Evolutionary conservation across 1,140 invertebrate genomes (phyloP).

Genomic region (Meloidogyne chitwoodi): DNA sequence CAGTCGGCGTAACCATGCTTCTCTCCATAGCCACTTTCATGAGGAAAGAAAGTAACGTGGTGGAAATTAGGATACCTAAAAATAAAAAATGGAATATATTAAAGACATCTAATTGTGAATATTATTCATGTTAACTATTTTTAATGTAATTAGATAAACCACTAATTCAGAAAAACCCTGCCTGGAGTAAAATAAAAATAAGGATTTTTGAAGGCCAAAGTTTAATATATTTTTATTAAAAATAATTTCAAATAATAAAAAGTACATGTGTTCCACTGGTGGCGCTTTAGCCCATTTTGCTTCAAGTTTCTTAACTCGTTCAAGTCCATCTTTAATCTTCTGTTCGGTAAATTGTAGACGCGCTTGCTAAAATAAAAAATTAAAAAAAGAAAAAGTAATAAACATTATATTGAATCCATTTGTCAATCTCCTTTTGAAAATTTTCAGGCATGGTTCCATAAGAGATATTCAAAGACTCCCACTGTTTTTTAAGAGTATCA

Average conservation of each 20-base stretch:
- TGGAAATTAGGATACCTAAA: background rate
- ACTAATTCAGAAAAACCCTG: background rate
- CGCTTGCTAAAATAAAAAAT: conserved; percentile 36
- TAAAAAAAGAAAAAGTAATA: background rate
- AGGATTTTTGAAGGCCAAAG: too few relatives aligned
- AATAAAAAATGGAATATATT: too few relatives aligned
- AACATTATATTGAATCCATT: conserved; percentile 54
- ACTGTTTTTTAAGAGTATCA: conserved; percentile 58
- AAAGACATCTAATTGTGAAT: too few relatives aligned
- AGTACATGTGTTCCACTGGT: conserved; percentile 52
- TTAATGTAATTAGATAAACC: too few relatives aligned
- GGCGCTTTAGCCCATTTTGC: conserved; percentile 59
- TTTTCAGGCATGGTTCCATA: conserved; percentile 51
- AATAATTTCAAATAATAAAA: background rate
- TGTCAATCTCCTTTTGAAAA: conserved; percentile 48
- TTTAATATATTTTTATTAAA: too few relatives aligned
- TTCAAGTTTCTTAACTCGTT: conserved; percentile 58
- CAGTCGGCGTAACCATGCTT: background rate
- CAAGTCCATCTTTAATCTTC: conserved; percentile 51
- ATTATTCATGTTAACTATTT: too few relatives aligned
- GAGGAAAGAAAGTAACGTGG: background rate
- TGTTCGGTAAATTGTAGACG: conserved; percentile 50
- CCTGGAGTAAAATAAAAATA: background rate
- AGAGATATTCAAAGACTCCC: conserved; percentile 55
- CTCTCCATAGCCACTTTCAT: background rate